Percentiles rank a stretch among this genome's conserved stretches.
phyloP scores from a whole-genome alignment of 2,888 invertebrate genomes.

The Plagiodera versicolora region DNA sequence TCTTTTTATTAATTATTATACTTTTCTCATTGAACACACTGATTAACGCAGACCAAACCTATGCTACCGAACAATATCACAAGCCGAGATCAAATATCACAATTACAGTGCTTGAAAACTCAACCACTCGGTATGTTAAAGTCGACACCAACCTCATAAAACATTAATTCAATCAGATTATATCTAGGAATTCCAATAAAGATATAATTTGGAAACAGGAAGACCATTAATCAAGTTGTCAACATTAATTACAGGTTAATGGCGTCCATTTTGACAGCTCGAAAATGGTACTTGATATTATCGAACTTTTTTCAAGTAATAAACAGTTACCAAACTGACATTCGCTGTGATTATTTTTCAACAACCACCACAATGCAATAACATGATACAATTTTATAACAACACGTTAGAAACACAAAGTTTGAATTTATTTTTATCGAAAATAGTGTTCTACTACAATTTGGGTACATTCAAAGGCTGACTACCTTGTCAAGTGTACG shows the following conservation, averaged over 20 bases:
- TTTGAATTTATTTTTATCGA: neutral
- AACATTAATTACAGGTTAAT: neutral
- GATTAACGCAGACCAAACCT: slow-evolving; percentile 16
- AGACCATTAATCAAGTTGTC: neutral
- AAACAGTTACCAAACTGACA: no score
- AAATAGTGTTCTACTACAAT: neutral
- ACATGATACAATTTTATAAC: neutral
- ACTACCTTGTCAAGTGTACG: neutral
- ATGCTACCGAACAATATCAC: neutral
- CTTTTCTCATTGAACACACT: neutral
- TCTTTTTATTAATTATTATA: slow-evolving; percentile 12
- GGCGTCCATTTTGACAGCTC: no score
- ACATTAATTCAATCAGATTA: neutral
- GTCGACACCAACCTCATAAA: no score
- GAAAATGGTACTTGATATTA: no score
- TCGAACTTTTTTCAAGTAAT: no score
- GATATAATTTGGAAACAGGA: neutral
- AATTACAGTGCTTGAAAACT: no score
- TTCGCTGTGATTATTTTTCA: no score
- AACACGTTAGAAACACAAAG: no score
- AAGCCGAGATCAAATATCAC: no score
- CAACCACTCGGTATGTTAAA: no score
- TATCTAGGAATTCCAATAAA: neutral
- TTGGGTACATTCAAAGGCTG: neutral
- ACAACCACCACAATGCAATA: no score